These are phyloP conservation scores for Sebastes vulpes DNA, from an alignment of 2,797 vertebrate genomes.

Conservation along the genomic window DNA sequence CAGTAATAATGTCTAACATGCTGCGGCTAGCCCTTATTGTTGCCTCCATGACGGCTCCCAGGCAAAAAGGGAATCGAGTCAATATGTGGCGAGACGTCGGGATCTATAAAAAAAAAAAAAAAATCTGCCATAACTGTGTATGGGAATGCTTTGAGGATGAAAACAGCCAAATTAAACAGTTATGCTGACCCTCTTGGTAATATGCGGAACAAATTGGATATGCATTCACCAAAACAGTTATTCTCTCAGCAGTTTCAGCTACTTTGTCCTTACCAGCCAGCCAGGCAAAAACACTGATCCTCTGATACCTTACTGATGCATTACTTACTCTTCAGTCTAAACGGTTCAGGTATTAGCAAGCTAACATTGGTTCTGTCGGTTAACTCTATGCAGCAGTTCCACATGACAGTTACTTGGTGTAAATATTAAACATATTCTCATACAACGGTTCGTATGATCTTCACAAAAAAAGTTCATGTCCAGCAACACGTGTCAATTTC, in stretches of 20 bases:
- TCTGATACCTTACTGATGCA: neutral
- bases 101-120: constrained; percentile 28
- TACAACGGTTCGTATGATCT: too few relatives aligned
- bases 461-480: too few relatives aligned
- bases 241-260: constrained; percentile 13
- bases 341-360: neutral
- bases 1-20: constrained; percentile 72
- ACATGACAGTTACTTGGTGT: neutral
- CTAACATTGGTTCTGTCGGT: neutral
- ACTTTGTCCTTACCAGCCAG: constrained; percentile 1
- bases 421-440: neutral
- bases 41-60: constrained; percentile 40
- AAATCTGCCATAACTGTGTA: constrained; percentile 35
- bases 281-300: neutral
- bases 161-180: constrained; percentile 52
- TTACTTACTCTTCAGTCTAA: neutral
- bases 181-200: constrained; percentile 3
- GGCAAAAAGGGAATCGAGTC: constrained; percentile 49
- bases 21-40: constrained; percentile 49
- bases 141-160: constrained; percentile 63
- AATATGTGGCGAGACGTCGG: constrained; percentile 36
- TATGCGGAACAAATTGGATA: constrained; percentile 18
- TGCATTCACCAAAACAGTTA: neutral
- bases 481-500: too few relatives aligned
- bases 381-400: neutral